Percentiles rank a stretch among this genome's conserved stretches.
phyloP scores from a whole-genome alignment of 2,797 vertebrate species.

The Coranthus polyacanthus region DNA sequence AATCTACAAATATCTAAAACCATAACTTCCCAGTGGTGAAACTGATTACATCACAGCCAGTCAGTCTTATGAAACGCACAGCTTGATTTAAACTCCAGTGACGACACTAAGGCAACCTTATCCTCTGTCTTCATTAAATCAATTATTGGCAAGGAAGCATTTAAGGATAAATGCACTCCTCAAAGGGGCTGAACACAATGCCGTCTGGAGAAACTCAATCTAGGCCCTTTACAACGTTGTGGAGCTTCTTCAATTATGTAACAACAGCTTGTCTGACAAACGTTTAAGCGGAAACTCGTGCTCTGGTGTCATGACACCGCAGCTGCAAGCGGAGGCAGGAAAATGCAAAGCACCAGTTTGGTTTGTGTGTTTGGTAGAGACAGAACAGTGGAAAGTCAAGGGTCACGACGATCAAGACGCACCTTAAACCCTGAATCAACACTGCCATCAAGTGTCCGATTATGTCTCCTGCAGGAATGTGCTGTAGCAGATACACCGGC shows the following conservation, averaged over 20 bases:
- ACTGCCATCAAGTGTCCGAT: constrained; percentile 34
- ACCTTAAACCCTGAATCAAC: background rate
- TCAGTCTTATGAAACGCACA: constrained; percentile 11
- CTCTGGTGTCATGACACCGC: no score
- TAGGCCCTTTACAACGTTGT: constrained; percentile 22
- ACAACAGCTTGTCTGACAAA: constrained; percentile 47
- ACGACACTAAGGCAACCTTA: background rate
- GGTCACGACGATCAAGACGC: no score
- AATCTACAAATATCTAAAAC: no score
- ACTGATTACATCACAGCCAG: background rate
- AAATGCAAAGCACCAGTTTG: no score
- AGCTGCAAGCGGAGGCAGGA: no score
- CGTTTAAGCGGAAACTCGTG: no score
- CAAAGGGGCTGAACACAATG: constrained; percentile 24
- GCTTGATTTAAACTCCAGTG: constrained; percentile 3
- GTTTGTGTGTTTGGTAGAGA: no score
- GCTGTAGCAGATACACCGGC: no score
- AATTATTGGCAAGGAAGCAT: background rate
- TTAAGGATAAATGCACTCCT: no score
- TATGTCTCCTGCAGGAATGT: no score
- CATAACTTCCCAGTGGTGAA: no score
- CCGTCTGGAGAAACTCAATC: constrained; percentile 46
- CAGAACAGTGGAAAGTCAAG: no score
- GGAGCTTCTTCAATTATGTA: constrained; percentile 53
- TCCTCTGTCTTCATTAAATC: constrained; percentile 11